Evolutionary conservation across 2,113 vertebrate species (phyloP), one percentile per base, ranked within the genome.

Genomic region (Atlantisia rogersi): DNA sequence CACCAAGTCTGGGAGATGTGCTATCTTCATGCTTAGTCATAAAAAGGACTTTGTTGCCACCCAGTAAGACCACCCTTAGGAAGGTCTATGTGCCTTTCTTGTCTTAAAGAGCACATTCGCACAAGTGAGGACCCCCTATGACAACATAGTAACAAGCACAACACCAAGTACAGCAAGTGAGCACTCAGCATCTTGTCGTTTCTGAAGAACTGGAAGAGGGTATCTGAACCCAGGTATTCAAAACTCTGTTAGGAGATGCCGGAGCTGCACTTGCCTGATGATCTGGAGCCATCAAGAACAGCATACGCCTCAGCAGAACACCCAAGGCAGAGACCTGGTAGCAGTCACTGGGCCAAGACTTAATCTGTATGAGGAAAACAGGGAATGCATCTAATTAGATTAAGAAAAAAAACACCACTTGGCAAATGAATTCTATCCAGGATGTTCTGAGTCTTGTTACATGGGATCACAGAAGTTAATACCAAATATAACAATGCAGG

Each of bases 201-300:
- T 37, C 40, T 78, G 46, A 81, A 65, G 79, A 82, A 53, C 16
- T 10, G 13, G 18, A 59, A 50, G 15, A 71, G 42, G 35, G 1
- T 42, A 48, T 73, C 84, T 68, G 50, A 78, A 88, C 73, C 53
- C 25, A 59, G 46, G 73, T 35, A 70, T 17, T 74, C 25, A 73
- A 31, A 59, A 35, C 18, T 53, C 39, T 87, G 56, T 26, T 37
- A 15, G 6, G 32, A 32, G 35, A 29, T 62, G 56, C 21, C 40
- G 42, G 15, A 56, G 64, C 65, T 21, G 14, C 39, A 84, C 98
- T 98, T 97, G 98, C 99, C 99, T 99, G 99, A 39, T 99, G 99
- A 62, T 97, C 94, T 17, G 99, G 97, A 9, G 98, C 98, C 99
- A 99, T 98, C 74, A 99, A 97, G 94, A 99, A 99, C 70, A 99